Conservation (phyloP, 2,888 invertebrate genomes). For the Uropetala carovei region DNA sequence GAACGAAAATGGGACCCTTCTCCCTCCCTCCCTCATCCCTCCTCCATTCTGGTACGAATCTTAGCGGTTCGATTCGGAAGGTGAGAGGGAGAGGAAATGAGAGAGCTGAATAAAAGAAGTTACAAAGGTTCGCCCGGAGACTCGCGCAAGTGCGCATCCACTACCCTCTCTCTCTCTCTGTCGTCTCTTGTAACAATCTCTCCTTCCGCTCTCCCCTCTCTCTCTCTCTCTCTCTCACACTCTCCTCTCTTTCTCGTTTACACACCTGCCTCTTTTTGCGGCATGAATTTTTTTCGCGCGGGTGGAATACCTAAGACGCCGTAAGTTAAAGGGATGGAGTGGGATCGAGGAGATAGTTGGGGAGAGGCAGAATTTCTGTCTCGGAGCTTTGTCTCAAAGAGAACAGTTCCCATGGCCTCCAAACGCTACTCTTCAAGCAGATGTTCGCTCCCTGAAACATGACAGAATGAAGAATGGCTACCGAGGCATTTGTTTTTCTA, state of each 20-base stretch:
- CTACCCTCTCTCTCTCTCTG: no score
- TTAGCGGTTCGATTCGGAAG: no score
- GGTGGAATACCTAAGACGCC: background rate
- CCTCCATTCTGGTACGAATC: no score
- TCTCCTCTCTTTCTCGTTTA: background rate
- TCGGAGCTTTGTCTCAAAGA: background rate
- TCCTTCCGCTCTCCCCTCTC: no score
- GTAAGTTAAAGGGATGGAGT: background rate
- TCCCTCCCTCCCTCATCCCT: no score
- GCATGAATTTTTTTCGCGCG: background rate
- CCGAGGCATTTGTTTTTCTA: no score
- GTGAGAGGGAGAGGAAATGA: no score
- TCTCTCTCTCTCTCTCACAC: background rate
- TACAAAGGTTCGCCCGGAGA: no score
- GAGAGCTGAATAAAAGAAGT: no score
- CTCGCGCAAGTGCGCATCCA: no score
- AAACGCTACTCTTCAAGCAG: slow-evolving; percentile 19
- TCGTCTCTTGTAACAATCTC: no score
- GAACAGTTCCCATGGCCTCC: slow-evolving; percentile 23
- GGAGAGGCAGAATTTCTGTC: background rate
- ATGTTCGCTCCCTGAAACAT: slow-evolving; percentile 37
- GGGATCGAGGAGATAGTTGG: background rate
- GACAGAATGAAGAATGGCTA: slow-evolving; percentile 20
- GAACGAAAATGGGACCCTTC: no score
- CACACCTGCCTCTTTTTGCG: slow-evolving; percentile 11